Conservation (phyloP, 2,888 invertebrate genomes). For the Muschampia plurimacula region DNA sequence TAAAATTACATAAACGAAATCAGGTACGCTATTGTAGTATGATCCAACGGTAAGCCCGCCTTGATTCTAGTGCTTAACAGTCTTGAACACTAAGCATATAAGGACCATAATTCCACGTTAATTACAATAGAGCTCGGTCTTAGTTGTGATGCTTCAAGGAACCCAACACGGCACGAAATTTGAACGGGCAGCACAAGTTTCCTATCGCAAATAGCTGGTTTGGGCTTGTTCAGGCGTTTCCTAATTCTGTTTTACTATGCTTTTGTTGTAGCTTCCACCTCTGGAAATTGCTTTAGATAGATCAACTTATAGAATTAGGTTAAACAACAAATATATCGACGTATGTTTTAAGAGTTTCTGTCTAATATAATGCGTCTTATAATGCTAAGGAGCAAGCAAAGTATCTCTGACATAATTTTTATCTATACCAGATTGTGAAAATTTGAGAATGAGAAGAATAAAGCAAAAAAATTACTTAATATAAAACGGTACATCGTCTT, state of each 20-base stretch:
- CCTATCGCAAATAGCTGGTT: slow-evolving; percentile 14
- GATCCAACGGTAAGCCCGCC: background rate
- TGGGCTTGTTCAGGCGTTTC: background rate
- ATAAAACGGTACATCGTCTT: too few species aligned
- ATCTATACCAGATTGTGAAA: too few species aligned
- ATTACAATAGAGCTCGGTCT: background rate
- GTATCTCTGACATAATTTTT: too few species aligned
- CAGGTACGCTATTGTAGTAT: background rate
- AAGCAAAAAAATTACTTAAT: too few species aligned
- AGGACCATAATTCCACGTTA: background rate
- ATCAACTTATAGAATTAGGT: background rate
- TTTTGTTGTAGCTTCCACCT: background rate
- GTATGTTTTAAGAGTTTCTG: too few species aligned
- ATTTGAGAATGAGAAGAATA: too few species aligned
- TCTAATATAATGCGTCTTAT: too few species aligned
- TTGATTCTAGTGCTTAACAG: background rate
- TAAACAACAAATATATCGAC: too few species aligned
- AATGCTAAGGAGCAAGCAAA: too few species aligned
- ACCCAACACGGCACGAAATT: slow-evolving; percentile 22
- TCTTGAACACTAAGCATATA: slow-evolving; percentile 7
- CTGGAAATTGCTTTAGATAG: background rate
- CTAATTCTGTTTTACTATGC: background rate
- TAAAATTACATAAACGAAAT: slow-evolving; percentile 5
- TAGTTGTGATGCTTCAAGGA: slow-evolving; percentile 22
- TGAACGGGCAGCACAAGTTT: slow-evolving; percentile 16